Evolutionary conservation across 2,797 vertebrate genomes (phyloP).

Genomic region (Rhynchonycteris naso): DNA sequence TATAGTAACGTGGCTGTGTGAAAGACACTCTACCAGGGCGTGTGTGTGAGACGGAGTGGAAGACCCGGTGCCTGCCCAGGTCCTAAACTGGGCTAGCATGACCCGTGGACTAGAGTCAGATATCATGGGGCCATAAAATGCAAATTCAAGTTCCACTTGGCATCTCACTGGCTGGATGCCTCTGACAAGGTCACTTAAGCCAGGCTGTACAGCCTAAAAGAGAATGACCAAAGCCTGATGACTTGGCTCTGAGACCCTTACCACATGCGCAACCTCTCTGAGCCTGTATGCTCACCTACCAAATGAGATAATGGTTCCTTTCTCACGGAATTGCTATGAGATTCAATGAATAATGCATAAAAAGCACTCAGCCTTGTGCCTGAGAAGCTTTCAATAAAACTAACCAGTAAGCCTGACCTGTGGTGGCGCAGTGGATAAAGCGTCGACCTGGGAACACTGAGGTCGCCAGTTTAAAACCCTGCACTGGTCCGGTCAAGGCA

Average conservation of each 20-base stretch:
- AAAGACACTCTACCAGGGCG: neutral
- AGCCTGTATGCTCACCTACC: neutral
- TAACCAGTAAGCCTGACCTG: neutral
- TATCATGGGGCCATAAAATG: neutral
- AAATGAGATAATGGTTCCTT: neutral
- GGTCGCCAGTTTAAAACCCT: too few relatives aligned
- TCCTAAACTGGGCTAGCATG: neutral
- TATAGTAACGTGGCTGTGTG: neutral
- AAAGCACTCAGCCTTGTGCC: neutral
- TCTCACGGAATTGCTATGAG: neutral
- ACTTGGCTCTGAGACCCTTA: neutral
- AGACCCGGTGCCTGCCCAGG: neutral
- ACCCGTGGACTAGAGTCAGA: neutral
- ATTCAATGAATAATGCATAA: neutral
- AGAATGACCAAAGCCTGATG: neutral
- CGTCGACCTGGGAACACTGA: too few relatives aligned
- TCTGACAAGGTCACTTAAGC: neutral
- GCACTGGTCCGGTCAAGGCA: too few relatives aligned
- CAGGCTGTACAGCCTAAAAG: neutral
- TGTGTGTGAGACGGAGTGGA: too few relatives aligned
- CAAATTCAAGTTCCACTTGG: neutral
- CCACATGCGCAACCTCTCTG: neutral
- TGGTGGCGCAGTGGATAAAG: too few relatives aligned
- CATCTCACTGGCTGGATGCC: neutral
- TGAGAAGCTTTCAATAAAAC: neutral